Conservation (phyloP, 2,797 vertebrate genomes). For the Amniataba percoides region DNA sequence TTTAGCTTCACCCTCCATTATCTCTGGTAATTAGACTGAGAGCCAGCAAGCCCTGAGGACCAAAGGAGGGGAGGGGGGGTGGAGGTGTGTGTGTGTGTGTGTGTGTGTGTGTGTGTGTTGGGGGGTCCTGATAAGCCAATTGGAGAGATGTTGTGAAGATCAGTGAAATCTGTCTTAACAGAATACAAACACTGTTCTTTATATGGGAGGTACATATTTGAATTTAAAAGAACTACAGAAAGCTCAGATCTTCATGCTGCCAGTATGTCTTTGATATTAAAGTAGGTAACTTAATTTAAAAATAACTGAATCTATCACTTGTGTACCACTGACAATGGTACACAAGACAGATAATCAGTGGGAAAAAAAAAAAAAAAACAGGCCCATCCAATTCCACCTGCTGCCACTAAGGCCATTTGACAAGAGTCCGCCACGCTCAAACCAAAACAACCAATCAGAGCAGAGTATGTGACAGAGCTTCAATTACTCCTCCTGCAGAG, state of each 20-base stretch:
- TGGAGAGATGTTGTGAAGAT: constrained; percentile 61
- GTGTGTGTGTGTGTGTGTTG: not conserved
- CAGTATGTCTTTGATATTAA: constrained; percentile 28
- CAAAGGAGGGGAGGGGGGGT: constrained; percentile 17
- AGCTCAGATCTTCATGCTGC: constrained; percentile 3
- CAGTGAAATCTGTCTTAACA: constrained; percentile 49
- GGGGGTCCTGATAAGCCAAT: constrained; percentile 58
- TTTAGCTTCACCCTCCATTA: constrained; percentile 85
- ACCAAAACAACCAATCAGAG: no score
- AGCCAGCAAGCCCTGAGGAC: constrained; percentile 72
- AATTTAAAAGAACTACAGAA: constrained; percentile 2
- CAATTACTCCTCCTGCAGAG: no score
- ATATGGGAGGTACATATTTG: constrained; percentile 5
- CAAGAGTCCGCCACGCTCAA: no score
- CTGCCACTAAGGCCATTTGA: no score
- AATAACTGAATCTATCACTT: no score
- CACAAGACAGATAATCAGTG: no score
- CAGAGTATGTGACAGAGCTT: no score
- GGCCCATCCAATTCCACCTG: no score
- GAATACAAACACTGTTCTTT: constrained; percentile 25
- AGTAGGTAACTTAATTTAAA: no score
- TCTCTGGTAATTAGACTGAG: constrained; percentile 84
- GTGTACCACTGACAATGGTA: no score
- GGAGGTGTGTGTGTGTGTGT: no score
- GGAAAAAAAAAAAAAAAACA: no score